These are phyloP conservation scores for Oceanodroma leucorhoa DNA, from an alignment of 2,797 vertebrate genomes.

Conservation along the genomic window DNA sequence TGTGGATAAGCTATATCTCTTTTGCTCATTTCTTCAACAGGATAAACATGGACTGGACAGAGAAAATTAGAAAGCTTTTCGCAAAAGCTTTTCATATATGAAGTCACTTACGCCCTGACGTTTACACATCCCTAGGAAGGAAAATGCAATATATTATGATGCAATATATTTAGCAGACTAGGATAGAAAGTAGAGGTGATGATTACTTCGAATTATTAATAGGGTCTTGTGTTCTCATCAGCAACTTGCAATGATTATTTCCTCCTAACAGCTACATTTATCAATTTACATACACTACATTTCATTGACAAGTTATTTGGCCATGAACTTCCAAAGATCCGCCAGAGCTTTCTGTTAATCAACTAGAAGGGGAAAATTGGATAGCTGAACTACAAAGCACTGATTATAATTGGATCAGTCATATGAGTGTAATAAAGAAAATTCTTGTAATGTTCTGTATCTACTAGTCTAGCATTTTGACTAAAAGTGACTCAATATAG, in stretches of 20 bases:
- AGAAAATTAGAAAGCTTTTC: neutral
- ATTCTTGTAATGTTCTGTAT: neutral
- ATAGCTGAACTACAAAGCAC: conserved; percentile 1
- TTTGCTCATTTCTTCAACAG: neutral
- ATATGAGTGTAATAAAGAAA: neutral
- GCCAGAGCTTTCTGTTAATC: conserved; percentile 26
- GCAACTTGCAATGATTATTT: conserved; percentile 18
- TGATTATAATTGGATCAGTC: conserved; percentile 1
- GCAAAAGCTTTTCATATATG: neutral
- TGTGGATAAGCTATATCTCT: neutral
- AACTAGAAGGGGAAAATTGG: neutral
- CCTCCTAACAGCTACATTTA: conserved; percentile 13
- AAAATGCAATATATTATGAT: neutral
- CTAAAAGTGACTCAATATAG: neutral
- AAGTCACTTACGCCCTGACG: neutral
- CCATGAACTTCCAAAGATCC: neutral
- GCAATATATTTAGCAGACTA: neutral
- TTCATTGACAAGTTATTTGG: conserved; percentile 40
- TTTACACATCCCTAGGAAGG: neutral
- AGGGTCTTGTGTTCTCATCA: neutral
- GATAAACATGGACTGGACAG: neutral
- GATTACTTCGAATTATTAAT: conserved; percentile 8
- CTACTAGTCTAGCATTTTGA: neutral
- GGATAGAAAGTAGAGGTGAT: neutral
- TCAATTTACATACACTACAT: conserved; percentile 25